These are phyloP conservation scores for Theodoxus fluviatilis DNA, from an alignment of 2,888 invertebrate genomes.

Conservation along the genomic window DNA sequence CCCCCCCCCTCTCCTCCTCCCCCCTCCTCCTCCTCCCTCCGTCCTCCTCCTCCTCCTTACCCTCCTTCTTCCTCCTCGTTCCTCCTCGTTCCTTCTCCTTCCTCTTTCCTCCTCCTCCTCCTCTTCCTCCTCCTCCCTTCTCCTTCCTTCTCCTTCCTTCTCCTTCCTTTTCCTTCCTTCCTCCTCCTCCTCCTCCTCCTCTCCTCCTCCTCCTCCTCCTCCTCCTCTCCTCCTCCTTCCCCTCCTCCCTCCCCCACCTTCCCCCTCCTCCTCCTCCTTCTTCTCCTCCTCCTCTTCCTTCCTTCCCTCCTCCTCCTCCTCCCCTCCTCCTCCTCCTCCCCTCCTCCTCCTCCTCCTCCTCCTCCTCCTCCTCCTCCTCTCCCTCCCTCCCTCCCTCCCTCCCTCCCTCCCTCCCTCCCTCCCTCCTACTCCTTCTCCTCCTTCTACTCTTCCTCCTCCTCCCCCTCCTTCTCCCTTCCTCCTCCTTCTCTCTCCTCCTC, in stretches of 20 bases:
- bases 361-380: background rate
- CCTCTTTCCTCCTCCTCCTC: too few species aligned
- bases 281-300: slow-evolving; percentile 13
- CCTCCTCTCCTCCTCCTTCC: background rate
- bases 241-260: background rate
- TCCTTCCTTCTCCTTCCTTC: background rate
- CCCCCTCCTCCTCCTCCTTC: background rate
- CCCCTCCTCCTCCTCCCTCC: too few species aligned
- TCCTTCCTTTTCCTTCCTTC: background rate
- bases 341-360: background rate
- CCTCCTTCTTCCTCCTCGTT: too few species aligned
- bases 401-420: background rate
- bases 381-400: background rate
- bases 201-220: background rate
- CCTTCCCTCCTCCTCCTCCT: background rate
- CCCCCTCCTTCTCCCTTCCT: background rate
- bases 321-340: background rate
- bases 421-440: background rate
- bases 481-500: background rate
- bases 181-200: background rate
- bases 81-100: too few species aligned
- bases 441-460: background rate
- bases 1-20: too few species aligned
- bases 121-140: background rate
- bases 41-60: too few species aligned